phyloP scores from a whole-genome alignment of 1,140 invertebrate genomes.

The Thaumetopoea pityocampa region DNA sequence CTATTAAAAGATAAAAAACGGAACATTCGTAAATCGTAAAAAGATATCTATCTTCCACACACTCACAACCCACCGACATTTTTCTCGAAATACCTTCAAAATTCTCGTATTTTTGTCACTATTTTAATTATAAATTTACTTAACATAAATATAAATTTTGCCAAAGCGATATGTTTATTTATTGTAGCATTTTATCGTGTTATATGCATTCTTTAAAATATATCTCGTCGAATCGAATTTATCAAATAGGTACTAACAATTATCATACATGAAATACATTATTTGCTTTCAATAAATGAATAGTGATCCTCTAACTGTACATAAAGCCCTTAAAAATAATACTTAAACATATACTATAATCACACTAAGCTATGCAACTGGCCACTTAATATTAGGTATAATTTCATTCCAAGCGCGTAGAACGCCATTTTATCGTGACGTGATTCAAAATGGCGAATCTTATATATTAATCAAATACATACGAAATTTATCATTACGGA shows the following conservation, averaged over 20 bases:
- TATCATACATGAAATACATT: constrained; percentile 59
- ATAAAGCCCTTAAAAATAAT: constrained; percentile 72
- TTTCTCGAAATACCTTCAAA: constrained; percentile 10
- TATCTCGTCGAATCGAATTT: constrained; percentile 47
- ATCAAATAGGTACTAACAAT: constrained; percentile 69
- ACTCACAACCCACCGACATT: constrained; percentile 11
- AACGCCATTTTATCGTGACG: constrained; percentile 40
- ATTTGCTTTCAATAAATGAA: constrained; percentile 50
- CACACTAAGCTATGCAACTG: constrained; percentile 64
- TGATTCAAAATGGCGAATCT: constrained; percentile 38
- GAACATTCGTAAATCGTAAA: constrained; percentile 18
- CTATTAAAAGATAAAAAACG: constrained; percentile 21
- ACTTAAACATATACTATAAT: constrained; percentile 58
- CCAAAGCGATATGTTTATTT: constrained; percentile 72
- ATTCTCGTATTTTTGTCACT: constrained; percentile 22
- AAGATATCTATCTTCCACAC: constrained; percentile 14
- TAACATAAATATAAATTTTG: constrained; percentile 42
- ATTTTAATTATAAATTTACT: constrained; percentile 35
- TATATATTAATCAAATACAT: constrained; percentile 33
- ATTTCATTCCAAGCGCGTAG: constrained; percentile 30
- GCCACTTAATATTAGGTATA: constrained; percentile 39
- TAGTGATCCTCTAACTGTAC: constrained; percentile 63
- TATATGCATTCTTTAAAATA: constrained; percentile 42
- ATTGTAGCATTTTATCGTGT: constrained; percentile 68
- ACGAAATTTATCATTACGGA: constrained; percentile 38